Base-by-base conservation (phyloP, 1,140 invertebrate species). In the Aphis craccivora region DNA sequence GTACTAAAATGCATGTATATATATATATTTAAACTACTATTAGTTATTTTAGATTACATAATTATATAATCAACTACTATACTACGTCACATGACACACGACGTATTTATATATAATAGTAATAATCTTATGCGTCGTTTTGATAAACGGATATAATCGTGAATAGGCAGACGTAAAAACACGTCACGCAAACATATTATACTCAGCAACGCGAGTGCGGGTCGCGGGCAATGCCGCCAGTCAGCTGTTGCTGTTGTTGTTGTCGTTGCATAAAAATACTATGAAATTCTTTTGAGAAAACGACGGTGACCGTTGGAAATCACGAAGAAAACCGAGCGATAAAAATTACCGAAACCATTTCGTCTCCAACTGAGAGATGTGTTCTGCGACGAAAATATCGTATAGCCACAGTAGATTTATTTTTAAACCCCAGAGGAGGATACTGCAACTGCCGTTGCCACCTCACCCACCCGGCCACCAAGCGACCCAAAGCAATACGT, bases 351-450 rank as follows among this genome's bases (percentile, higher is more conserved):
- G 53, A 11, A 60, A 60, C 30, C 60, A 30, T 67, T 67, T 67
- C 60, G 30, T 67, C 30, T 30, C 30, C 25, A 30, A 30, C 40
- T 11, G 84, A n/a, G 43, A 86, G 43, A 9, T 25, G 37, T 25
- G 22, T 40, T 76, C 30, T n/a, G 48, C 35, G 81, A 92, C 91
- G 35, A 93, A 93, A 93, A 93, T 93, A 93, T 86, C 81, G 67
- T 93, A 40, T 86, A 43, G 91, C 91, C 48, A 86, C 48, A 25
- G 91, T 51, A 48, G 37, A 86, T 93, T 93, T 93, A 93, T 93
- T 93, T 93, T 93, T 93, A 93, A 91, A 93, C 45, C 45, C 8
- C 23, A 9, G 9, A 9, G 18, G 81, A 55, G 48, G 43, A 51
- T 45, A 83, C n/a, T 20, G 14, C 43, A 45, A 43, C 40, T 53